Conservation (phyloP, 37 sponge, comb jelly and placozoan genomes). For the Corticium candelabrum region DNA sequence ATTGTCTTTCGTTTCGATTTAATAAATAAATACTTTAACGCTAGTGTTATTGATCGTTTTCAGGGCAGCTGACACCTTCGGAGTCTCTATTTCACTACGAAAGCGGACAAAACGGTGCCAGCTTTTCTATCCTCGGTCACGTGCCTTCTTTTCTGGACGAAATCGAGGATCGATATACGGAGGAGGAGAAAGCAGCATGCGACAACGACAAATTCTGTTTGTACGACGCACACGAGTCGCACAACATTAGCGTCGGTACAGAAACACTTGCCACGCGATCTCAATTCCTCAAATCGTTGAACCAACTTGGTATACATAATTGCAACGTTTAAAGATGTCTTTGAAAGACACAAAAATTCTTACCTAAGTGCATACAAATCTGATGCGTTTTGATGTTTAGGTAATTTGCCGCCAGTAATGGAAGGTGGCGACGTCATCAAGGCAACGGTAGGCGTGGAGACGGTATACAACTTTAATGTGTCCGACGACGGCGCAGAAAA, state of each 20-base stretch:
- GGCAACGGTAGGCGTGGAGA: conserved; percentile 6
- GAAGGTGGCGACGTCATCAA: background rate
- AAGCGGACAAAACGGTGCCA: background rate
- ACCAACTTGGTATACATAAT: too few relatives aligned
- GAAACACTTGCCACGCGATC: conserved; percentile 13
- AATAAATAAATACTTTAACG: too few relatives aligned
- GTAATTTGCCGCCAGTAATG: conserved; percentile 13
- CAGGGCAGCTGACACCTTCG: conserved; percentile 43
- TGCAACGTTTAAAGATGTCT: too few relatives aligned
- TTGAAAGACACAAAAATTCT: too few relatives aligned
- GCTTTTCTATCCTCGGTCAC: conserved; percentile 33
- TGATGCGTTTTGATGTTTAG: background rate
- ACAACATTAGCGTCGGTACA: conserved; percentile 19
- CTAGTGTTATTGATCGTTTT: background rate
- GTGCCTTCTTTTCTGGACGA: conserved; percentile 38
- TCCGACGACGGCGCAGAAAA: conserved; percentile 1
- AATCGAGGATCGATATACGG: conserved; percentile 13
- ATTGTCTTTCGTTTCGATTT: too few relatives aligned
- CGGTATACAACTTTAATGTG: conserved; percentile 10
- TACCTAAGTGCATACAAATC: too few relatives aligned
- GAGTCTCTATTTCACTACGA: conserved; percentile 44
- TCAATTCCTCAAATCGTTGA: too few relatives aligned
- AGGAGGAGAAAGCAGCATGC: conserved; percentile 12
- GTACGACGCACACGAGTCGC: conserved; percentile 42
- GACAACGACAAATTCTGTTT: conserved; percentile 24